phyloP scores from a whole-genome alignment of 2,797 vertebrate species.

The Mormyrops attenuatus region DNA sequence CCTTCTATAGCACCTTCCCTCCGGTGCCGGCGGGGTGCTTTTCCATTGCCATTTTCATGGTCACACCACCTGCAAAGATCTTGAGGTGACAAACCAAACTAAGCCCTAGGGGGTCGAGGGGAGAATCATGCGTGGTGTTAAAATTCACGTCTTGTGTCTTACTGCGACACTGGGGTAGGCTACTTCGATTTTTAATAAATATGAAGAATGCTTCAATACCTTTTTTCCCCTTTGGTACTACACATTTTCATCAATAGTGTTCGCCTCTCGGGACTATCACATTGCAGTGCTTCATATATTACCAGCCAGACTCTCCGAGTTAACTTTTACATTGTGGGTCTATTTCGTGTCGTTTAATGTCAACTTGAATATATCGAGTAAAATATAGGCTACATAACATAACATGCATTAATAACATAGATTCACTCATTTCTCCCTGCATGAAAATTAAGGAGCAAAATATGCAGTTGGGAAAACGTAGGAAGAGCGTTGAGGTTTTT shows the following conservation, averaged over 20 bases:
- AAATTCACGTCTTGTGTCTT: slow-evolving; percentile 25
- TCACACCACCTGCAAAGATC: slow-evolving; percentile 64
- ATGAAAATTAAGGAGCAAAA: background rate
- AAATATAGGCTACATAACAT: background rate
- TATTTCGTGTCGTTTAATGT: background rate
- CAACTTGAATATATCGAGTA: background rate
- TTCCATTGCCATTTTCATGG: slow-evolving; percentile 71
- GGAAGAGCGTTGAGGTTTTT: background rate
- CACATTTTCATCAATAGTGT: background rate
- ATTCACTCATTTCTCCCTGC: background rate
- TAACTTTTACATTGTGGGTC: background rate
- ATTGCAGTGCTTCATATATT: background rate
- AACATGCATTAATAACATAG: background rate
- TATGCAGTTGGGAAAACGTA: background rate
- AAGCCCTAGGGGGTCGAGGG: slow-evolving; percentile 51
- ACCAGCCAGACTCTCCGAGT: background rate
- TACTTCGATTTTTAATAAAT: background rate
- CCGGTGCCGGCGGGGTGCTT: slow-evolving; percentile 47
- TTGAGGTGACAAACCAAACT: slow-evolving; percentile 69
- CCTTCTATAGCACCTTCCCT: slow-evolving; percentile 53
- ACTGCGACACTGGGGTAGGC: background rate
- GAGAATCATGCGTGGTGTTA: slow-evolving; percentile 57
- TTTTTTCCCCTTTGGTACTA: background rate
- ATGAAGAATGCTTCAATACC: background rate
- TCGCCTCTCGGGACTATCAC: background rate